Percentiles rank a stretch among this genome's conserved stretches.
phyloP scores from a whole-genome alignment of 1,140 invertebrate species.

The Solen grandis region DNA sequence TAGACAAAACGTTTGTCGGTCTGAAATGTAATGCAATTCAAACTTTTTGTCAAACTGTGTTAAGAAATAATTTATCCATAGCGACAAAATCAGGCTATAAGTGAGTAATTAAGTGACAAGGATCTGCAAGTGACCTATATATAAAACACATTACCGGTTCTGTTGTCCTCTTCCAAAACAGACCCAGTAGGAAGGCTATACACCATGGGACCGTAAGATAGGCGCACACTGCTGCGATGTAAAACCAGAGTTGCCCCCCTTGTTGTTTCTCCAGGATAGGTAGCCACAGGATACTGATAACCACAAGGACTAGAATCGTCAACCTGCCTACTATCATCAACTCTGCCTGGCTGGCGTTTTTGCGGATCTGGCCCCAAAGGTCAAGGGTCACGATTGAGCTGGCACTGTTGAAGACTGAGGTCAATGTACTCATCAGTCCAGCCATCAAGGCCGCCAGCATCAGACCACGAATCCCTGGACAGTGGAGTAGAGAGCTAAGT shows the following conservation, averaged over 20 bases:
- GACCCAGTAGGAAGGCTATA: conserved; percentile 82
- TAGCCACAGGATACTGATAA: conserved; percentile 82
- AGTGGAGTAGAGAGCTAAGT: no score
- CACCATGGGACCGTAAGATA: conserved; percentile 82
- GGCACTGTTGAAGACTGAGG: no score
- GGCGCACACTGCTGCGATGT: conserved; percentile 82
- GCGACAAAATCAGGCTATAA: no score
- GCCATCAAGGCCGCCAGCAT: conserved; percentile 83
- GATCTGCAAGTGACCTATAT: no score
- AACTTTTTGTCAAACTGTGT: no score
- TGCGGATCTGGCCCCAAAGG: conserved; percentile 79
- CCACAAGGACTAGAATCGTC: conserved; percentile 82
- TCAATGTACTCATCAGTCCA: conserved; percentile 82
- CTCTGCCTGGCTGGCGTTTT: conserved; percentile 78
- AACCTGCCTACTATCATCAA: conserved; percentile 81
- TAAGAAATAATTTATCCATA: no score
- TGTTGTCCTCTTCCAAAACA: conserved; percentile 81
- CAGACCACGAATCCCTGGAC: conserved; percentile 77
- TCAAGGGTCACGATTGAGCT: conserved; percentile 83
- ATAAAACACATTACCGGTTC: conserved; percentile 79
- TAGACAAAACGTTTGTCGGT: no score
- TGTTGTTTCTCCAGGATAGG: conserved; percentile 81
- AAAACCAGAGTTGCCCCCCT: conserved; percentile 82
- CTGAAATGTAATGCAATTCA: no score
- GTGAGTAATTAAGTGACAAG: no score